Conservation (phyloP, 2,113 vertebrate species). For the Physeter macrocephalus region DNA sequence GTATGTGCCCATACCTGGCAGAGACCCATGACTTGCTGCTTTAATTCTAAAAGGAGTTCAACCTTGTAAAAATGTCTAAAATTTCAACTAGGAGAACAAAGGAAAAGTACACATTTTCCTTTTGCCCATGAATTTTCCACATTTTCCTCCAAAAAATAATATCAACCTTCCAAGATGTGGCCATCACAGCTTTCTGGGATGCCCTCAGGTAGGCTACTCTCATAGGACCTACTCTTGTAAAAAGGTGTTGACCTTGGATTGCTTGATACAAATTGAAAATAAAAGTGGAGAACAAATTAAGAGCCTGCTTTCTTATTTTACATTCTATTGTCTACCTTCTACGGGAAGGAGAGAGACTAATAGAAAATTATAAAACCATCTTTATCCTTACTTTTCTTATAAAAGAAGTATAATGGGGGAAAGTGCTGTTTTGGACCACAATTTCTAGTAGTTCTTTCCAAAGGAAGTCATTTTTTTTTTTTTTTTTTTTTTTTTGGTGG, state of each 20-base stretch:
- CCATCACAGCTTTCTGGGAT: neutral
- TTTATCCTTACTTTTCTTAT: neutral
- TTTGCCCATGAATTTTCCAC: neutral
- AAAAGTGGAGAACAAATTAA: neutral
- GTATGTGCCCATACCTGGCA: neutral
- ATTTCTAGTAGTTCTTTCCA: neutral
- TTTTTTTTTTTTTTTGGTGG: too few species aligned
- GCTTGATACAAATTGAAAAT: neutral
- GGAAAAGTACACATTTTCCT: neutral
- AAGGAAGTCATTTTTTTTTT: neutral
- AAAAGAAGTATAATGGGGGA: neutral
- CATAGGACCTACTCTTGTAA: neutral
- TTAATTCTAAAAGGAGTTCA: constrained; percentile 15
- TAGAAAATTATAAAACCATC: neutral
- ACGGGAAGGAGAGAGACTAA: accelerated
- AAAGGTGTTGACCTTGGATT: neutral
- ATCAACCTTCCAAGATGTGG: neutral
- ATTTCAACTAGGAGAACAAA: neutral
- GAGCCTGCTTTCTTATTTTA: neutral
- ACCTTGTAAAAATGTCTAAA: constrained; percentile 14
- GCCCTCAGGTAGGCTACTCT: neutral
- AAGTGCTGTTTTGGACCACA: neutral
- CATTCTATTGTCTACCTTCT: neutral
- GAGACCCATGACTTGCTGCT: neutral
- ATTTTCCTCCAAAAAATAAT: neutral